Base-by-base conservation (phyloP, 2,113 vertebrate species). In the Charadrius vociferus region DNA sequence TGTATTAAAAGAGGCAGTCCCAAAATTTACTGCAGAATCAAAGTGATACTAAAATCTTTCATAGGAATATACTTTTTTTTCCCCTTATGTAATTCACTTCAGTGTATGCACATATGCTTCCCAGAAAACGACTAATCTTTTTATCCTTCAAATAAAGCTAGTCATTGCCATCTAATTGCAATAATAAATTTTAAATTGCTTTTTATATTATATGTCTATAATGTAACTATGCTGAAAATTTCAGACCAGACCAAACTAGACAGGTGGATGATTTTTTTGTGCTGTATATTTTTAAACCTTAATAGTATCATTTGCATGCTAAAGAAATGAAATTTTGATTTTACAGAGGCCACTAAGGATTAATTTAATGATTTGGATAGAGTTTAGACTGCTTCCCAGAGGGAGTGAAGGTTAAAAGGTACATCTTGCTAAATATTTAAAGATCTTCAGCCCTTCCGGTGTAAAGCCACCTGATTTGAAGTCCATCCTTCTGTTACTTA, bases 361-460 rank as follows among this genome's bases (percentile, higher is more conserved):
- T 98, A 98, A 98, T 98, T 97, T 97, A 98, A 98, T 90, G 95
- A 97, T 97, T 86, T 98, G 83, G 95, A 86, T 86, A 93, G 94
- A 96, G 71, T 96, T 98, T 95, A 96, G 87, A 87, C 95, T 97
- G 91, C 52, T 96, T 98, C 96, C 55, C 85, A 95, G 73, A 90
- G 91, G 86, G 17, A 95, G 24, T 86, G 81, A 98, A 98, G 95
- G 97, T 98, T 98, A 98, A 98, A 98, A 98, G 93, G 92, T 96
- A 97, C 92, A 97, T 96, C 96, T 97, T 98, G 61, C 89, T 98
- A 98, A 98, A 98, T 98, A 97, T 98, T 98, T 98, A 96, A 98
- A 97, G 97, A 89, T 97, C 83, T 96, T 97, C 97, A 97, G 92
- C 81, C 85, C 97, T 96, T 97, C 88, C 81, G 7, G 55, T 91